Evolutionary conservation across 1,140 invertebrate genomes (phyloP).

Genomic region (Schlechtendalia chinensis): DNA sequence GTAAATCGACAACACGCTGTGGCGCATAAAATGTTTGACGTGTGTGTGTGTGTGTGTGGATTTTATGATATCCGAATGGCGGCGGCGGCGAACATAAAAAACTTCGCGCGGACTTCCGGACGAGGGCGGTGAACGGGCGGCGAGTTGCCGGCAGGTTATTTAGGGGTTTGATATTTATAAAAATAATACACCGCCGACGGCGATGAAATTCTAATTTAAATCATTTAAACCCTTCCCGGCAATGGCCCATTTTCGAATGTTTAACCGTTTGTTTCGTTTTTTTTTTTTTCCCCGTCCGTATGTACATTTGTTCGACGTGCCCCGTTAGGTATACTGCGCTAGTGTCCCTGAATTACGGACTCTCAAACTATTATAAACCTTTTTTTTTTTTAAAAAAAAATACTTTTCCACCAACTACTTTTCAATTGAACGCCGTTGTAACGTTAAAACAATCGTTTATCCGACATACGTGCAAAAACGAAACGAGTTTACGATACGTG

Average conservation of each 20-base stretch:
- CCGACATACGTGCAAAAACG: too few relatives aligned
- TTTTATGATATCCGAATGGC: conserved; percentile 8
- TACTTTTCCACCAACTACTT: too few relatives aligned
- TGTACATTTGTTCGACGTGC: too few relatives aligned
- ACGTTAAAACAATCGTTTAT: too few relatives aligned
- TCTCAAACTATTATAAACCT: too few relatives aligned
- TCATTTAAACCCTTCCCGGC: conserved; percentile 41
- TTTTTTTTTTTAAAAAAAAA: too few relatives aligned
- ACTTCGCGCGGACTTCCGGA: too few relatives aligned
- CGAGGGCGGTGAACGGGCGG: not conserved
- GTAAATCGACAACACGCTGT: not conserved
- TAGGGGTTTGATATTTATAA: conserved; percentile 27
- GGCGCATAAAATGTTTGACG: not conserved
- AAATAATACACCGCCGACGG: conserved; percentile 37
- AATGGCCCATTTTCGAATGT: conserved; percentile 41
- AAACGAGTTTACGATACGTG: too few relatives aligned
- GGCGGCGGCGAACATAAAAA: not conserved
- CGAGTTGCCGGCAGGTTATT: not conserved
- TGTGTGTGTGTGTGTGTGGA: not conserved
- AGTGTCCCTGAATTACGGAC: too few relatives aligned
- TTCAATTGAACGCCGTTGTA: too few relatives aligned
- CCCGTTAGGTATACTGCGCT: too few relatives aligned
- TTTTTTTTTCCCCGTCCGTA: not conserved
- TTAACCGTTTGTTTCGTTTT: conserved; percentile 15
- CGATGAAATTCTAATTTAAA: conserved; percentile 47